A percentile compares a stretch with the other conserved stretches of the same genome.
These are phyloP conservation scores for Notarius lentiginosus DNA, from an alignment of 2,113 vertebrate genomes.

Conservation along the genomic window DNA sequence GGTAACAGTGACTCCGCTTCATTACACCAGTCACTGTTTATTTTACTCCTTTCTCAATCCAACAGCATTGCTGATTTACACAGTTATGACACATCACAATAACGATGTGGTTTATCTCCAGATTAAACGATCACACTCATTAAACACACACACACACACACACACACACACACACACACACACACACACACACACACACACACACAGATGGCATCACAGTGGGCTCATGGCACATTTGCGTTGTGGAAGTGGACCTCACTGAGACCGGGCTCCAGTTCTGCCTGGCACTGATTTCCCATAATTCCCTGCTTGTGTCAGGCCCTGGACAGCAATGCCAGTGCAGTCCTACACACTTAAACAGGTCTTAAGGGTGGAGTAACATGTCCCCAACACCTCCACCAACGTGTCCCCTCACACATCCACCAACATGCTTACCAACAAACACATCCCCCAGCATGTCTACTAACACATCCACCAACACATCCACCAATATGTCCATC, in stretches of 20 bases:
- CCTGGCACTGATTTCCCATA: conserved; percentile 53
- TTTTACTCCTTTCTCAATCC: not conserved
- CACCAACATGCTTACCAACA: too few relatives aligned
- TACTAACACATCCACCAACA: too few relatives aligned
- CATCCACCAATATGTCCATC: too few relatives aligned
- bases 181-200: conserved; percentile 40
- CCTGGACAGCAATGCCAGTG: not conserved
- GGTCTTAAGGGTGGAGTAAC: not conserved
- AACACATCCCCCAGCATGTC: too few relatives aligned
- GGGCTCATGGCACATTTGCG: conserved; percentile 64
- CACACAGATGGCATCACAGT: conserved; percentile 75
- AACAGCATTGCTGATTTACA: not conserved
- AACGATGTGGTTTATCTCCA: not conserved
- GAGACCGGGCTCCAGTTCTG: conserved; percentile 64
- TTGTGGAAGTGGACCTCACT: conserved; percentile 64
- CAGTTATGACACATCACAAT: not conserved
- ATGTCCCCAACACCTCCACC: not conserved
- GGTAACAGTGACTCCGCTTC: not conserved
- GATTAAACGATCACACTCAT: conserved; percentile 13
- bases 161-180: conserved; percentile 37
- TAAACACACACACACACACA: not conserved
- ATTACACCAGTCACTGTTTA: not conserved
- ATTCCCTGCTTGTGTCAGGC: conserved; percentile 37
- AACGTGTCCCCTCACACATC: not conserved
- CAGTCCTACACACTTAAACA: not conserved